phyloP scores from a whole-genome alignment of 1,140 invertebrate species.

The Drosophila parvula region DNA sequence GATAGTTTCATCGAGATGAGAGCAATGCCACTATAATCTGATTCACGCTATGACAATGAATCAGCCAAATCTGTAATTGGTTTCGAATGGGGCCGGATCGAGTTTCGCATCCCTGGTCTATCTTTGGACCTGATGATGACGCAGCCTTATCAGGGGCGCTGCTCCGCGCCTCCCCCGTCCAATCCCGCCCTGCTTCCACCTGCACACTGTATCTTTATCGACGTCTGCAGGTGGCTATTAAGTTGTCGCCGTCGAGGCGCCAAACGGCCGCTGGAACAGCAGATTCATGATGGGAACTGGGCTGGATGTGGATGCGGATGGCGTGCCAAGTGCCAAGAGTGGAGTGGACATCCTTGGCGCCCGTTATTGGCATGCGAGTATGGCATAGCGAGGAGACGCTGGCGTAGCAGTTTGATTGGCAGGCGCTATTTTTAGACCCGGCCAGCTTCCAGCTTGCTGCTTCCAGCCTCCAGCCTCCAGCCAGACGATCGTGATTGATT shows the following conservation, averaged over 20 bases:
- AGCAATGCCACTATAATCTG: constrained; percentile 15
- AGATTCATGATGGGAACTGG: constrained; percentile 79
- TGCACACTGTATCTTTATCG: constrained; percentile 53
- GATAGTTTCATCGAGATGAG: background rate
- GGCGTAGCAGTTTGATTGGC: constrained; percentile 58
- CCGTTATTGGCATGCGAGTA: constrained; percentile 66
- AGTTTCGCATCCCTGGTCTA: constrained; percentile 36
- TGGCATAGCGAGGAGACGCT: background rate
- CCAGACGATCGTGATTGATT: constrained; percentile 74
- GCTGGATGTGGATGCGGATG: constrained; percentile 40
- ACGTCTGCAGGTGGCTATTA: constrained; percentile 71
- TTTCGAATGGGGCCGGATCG: constrained; percentile 29
- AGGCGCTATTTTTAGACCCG: constrained; percentile 70
- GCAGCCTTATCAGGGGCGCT: constrained; percentile 46
- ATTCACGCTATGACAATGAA: constrained; percentile 30
- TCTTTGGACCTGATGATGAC: constrained; percentile 47
- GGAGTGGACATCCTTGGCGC: constrained; percentile 74
- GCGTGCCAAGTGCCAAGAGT: constrained; percentile 58
- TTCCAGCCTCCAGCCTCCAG: constrained; percentile 8
- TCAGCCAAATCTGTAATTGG: constrained; percentile 27
- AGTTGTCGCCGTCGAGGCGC: constrained; percentile 76
- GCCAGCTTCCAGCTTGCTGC: constrained; percentile 30
- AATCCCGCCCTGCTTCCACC: constrained; percentile 16
- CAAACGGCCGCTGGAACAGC: constrained; percentile 56
- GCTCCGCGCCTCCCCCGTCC: constrained; percentile 5